phyloP scores from a whole-genome alignment of 2,888 invertebrate species.

The Tricholauxania praeusta region DNA sequence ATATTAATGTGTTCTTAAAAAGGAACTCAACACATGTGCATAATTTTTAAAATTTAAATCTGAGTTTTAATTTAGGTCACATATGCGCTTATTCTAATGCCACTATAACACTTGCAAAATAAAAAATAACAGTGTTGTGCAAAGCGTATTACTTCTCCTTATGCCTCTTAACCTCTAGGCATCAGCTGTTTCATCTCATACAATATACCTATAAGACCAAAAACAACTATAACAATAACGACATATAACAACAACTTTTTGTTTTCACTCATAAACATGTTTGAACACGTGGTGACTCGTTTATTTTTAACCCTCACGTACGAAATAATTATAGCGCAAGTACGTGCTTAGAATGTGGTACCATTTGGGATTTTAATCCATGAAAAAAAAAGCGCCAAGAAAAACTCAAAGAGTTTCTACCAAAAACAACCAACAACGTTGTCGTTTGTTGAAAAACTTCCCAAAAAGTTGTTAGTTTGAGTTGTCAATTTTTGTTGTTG shows the following conservation, averaged over 20 bases:
- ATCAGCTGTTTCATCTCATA: slow-evolving; percentile 14
- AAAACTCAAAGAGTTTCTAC: not conserved
- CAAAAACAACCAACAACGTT: slow-evolving; percentile 1
- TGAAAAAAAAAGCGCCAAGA: not conserved
- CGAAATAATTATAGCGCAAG: slow-evolving; percentile 61
- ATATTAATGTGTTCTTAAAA: too few species aligned
- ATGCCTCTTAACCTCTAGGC: not conserved
- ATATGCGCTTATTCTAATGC: too few species aligned
- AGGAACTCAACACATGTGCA: too few species aligned
- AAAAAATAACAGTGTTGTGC: too few species aligned
- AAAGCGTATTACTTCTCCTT: not conserved
- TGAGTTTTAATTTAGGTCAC: too few species aligned
- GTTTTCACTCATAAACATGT: slow-evolving; percentile 28
- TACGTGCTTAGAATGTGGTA: slow-evolving; percentile 56
- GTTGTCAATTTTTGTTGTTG: slow-evolving; percentile 9
- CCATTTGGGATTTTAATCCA: slow-evolving; percentile 7
- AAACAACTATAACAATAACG: not conserved
- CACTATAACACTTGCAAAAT: too few species aligned
- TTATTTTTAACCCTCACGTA: slow-evolving; percentile 51
- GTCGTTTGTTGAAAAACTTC: slow-evolving; percentile 12
- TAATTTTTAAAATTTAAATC: too few species aligned
- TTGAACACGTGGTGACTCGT: slow-evolving; percentile 30
- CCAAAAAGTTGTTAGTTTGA: slow-evolving; percentile 18
- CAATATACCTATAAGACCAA: too few species aligned
- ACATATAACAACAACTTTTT: not conserved